A percentile compares a stretch with the other conserved stretches of the same genome.
phyloP scores from a whole-genome alignment of 2,113 vertebrate genomes.

The Prunella fulvescens region DNA sequence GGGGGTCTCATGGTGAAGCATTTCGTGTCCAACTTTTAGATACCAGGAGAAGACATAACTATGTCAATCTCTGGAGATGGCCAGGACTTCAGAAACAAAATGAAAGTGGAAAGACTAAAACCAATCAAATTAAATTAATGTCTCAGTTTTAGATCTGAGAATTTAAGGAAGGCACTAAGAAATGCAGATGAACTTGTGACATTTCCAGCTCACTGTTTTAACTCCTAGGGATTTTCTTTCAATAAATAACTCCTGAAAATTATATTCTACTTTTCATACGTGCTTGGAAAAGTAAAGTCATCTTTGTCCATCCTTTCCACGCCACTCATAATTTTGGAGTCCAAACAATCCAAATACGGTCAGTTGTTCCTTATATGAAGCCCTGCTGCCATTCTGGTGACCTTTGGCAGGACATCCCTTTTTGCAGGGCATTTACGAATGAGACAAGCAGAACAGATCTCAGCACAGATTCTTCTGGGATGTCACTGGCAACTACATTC shows the following conservation, averaged over 20 bases:
- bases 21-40: background rate
- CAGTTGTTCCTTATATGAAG: background rate
- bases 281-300: background rate
- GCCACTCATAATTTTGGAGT: background rate
- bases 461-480: background rate
- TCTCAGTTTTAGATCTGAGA: background rate
- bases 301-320: background rate
- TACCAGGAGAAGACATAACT: background rate
- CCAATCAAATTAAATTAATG: background rate
- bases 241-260: background rate
- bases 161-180: background rate
- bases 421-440: background rate
- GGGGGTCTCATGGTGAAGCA: background rate
- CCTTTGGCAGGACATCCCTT: background rate
- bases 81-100: background rate
- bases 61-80: background rate
- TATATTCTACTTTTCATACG: background rate
- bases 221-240: background rate
- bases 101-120: background rate
- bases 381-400: background rate
- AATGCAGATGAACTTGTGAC: background rate
- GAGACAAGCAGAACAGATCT: background rate
- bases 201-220: background rate
- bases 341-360: background rate
- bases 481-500: background rate